phyloP scores from a whole-genome alignment of 2,888 invertebrate genomes.

The Anthophora plumipes region DNA sequence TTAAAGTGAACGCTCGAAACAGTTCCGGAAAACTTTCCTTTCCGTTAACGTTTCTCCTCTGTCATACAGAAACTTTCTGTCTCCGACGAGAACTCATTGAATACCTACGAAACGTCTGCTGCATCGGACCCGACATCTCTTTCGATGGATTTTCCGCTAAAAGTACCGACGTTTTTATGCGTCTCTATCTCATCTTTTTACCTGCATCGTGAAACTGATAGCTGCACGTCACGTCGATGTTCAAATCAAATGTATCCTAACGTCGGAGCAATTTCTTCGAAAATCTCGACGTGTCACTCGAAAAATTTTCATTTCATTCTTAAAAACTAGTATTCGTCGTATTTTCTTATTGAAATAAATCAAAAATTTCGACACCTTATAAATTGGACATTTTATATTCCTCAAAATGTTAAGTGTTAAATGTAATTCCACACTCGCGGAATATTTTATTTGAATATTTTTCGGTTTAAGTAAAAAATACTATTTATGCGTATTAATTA shows the following conservation, averaged over 20 bases:
- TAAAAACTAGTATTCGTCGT: not conserved
- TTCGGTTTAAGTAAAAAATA: too few relatives aligned
- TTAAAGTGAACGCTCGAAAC: conserved; percentile 25
- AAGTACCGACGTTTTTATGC: not conserved
- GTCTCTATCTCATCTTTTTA: not conserved
- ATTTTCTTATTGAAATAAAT: not conserved
- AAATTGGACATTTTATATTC: too few relatives aligned
- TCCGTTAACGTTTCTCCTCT: not conserved
- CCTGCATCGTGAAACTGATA: not conserved
- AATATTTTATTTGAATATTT: too few relatives aligned
- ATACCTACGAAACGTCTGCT: conserved; percentile 3
- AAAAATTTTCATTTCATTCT: not conserved
- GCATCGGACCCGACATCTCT: not conserved
- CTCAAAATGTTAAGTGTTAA: too few relatives aligned
- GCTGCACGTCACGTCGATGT: not conserved
- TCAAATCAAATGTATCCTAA: not conserved
- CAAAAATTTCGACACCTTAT: too few relatives aligned
- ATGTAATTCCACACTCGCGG: too few relatives aligned
- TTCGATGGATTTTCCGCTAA: conserved; percentile 3
- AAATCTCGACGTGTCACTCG: not conserved
- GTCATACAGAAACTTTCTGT: conserved; percentile 24
- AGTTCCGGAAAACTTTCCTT: conserved; percentile 12
- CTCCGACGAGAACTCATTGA: conserved; percentile 8
- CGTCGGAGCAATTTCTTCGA: not conserved
- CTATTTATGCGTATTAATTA: too few relatives aligned